phyloP scores from a whole-genome alignment of 2,888 invertebrate genomes.

The Abscondita cerata region DNA sequence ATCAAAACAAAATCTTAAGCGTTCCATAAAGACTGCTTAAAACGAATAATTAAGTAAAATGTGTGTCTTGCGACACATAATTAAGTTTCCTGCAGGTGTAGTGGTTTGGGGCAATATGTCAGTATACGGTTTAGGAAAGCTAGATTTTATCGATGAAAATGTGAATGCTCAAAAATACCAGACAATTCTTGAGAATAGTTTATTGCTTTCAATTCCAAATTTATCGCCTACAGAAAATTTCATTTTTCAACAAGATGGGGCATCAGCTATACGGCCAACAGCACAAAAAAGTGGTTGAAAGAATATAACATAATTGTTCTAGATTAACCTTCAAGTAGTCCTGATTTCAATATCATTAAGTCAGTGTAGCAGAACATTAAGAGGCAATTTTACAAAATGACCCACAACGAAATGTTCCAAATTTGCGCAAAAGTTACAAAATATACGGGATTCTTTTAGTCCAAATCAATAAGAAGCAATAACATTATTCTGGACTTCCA shows the following conservation, averaged over 20 bases:
- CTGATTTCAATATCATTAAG: slow-evolving; percentile 17
- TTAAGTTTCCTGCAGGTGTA: not conserved
- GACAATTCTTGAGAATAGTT: not conserved
- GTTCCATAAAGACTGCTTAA: slow-evolving; percentile 12
- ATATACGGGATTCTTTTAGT: too few relatives aligned
- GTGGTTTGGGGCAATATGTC: not conserved
- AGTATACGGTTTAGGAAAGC: not conserved
- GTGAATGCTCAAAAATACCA: not conserved
- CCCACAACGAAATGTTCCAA: slow-evolving; percentile 5
- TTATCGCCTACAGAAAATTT: not conserved
- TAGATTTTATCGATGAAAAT: not conserved
- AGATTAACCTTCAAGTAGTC: slow-evolving; percentile 17
- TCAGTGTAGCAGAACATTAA: slow-evolving; percentile 19
- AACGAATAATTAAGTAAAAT: not conserved
- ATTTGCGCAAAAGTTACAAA: too few relatives aligned
- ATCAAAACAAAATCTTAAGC: not conserved
- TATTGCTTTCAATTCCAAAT: not conserved
- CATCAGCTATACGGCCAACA: slow-evolving; percentile 15
- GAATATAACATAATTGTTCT: slow-evolving; percentile 14
- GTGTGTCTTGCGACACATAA: too few relatives aligned
- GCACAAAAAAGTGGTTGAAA: slow-evolving; percentile 15
- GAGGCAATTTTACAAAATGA: slow-evolving; percentile 6
- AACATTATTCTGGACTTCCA: too few relatives aligned
- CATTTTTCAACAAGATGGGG: slow-evolving; percentile 10
- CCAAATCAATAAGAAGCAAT: too few relatives aligned